These are phyloP conservation scores for Bostrychus sinensis DNA, from an alignment of 2,113 vertebrate species.

Conservation along the genomic window DNA sequence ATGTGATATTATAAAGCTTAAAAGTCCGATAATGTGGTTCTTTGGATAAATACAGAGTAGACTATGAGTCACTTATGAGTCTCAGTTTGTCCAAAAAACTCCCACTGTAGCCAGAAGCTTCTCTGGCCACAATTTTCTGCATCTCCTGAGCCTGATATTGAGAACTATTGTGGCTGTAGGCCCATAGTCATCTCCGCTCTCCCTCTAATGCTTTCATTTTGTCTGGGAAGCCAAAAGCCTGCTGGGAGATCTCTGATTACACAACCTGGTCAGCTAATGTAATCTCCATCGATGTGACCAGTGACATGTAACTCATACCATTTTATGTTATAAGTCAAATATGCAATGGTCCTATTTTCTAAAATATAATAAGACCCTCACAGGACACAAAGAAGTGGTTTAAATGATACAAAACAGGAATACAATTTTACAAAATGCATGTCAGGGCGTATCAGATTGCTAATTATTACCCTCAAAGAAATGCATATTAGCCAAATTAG, in stretches of 20 bases:
- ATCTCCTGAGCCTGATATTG: constrained; percentile 8
- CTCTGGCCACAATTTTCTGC: constrained; percentile 3
- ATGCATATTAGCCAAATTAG: neutral
- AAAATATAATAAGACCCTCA: neutral
- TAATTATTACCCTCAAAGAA: neutral
- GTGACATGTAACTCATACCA: constrained; percentile 2
- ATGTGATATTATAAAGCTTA: too few relatives aligned
- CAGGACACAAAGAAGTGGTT: neutral
- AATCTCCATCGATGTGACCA: constrained; percentile 11
- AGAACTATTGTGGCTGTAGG: neutral
- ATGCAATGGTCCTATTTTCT: neutral
- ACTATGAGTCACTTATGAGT: neutral
- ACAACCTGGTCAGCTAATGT: constrained; percentile 28
- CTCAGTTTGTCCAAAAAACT: neutral
- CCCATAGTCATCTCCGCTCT: neutral
- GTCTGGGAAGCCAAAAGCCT: constrained; percentile 5
- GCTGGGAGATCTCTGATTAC: constrained; percentile 30
- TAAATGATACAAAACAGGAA: neutral
- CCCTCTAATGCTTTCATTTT: constrained; percentile 22
- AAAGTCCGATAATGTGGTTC: too few relatives aligned
- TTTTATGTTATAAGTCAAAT: neutral
- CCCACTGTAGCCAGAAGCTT: constrained; percentile 6
- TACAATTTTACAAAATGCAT: neutral
- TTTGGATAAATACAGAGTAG: too few relatives aligned
- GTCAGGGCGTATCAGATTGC: neutral